Evolutionary conservation across 2,113 vertebrate genomes (phyloP).

Genomic region (Alosa alosa): DNA sequence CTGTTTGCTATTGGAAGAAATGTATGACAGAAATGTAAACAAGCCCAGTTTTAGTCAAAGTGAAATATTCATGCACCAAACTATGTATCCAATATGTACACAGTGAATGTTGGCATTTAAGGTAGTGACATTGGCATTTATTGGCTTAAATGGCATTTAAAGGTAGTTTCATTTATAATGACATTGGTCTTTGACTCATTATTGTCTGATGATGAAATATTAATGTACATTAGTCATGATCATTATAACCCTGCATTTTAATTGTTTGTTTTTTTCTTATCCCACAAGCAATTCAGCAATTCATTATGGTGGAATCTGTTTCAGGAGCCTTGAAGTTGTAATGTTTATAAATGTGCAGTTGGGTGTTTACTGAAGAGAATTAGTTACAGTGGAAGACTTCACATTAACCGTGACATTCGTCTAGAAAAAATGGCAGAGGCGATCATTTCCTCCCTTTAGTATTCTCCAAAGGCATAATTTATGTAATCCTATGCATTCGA

Average conservation of each 20-base stretch:
- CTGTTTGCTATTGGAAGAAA: not conserved
- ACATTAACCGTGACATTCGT: not conserved
- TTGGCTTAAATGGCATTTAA: too few relatives aligned
- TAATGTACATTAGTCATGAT: not conserved
- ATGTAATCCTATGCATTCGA: not conserved
- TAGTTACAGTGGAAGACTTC: not conserved
- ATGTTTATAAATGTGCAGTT: not conserved
- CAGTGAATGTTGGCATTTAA: not conserved
- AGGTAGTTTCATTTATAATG: not conserved
- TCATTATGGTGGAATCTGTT: not conserved
- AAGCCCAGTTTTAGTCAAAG: not conserved
- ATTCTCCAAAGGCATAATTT: not conserved
- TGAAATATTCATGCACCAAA: not conserved
- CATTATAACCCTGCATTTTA: not conserved
- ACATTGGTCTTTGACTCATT: not conserved
- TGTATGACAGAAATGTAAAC: not conserved
- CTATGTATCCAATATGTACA: not conserved
- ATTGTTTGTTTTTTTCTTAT: not conserved
- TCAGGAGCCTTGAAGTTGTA: not conserved
- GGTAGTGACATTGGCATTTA: not conserved
- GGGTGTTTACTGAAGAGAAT: not conserved
- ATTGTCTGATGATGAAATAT: constrained; percentile 1
- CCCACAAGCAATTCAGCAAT: not conserved
- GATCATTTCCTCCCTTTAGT: not conserved
- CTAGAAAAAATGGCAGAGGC: not conserved